A percentile compares a stretch with the other conserved stretches of the same genome.
Conservation (phyloP, 1,140 invertebrate species). For the Euglossa dilemma region DNA sequence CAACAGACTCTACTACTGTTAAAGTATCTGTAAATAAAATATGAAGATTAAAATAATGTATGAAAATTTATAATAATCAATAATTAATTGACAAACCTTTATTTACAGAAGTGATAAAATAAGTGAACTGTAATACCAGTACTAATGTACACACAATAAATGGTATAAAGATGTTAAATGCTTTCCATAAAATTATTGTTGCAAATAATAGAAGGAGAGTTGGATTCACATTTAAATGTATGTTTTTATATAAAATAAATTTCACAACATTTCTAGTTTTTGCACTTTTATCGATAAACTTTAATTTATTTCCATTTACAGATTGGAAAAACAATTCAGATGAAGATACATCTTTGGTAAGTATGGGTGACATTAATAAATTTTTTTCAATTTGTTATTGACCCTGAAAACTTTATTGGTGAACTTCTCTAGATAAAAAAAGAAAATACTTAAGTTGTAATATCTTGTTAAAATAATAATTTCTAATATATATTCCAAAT, state of each 20-base stretch:
- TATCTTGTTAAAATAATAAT: background rate
- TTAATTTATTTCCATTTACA: constrained; percentile 60
- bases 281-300: constrained; percentile 49
- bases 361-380: constrained; percentile 67
- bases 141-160: constrained; percentile 25
- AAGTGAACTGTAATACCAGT: constrained; percentile 51
- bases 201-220: constrained; percentile 48
- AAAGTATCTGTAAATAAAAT: constrained; percentile 79
- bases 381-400: constrained; percentile 8
- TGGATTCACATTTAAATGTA: constrained; percentile 28
- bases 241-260: constrained; percentile 57
- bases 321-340: constrained; percentile 54
- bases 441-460: background rate
- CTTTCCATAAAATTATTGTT: constrained; percentile 37
- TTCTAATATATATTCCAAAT: background rate
- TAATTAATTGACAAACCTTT: constrained; percentile 56
- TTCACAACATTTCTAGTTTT: constrained; percentile 60
- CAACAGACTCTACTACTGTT: constrained; percentile 82
- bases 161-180: constrained; percentile 31
- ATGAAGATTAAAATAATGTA: constrained; percentile 3
- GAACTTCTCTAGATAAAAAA: background rate
- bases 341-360: constrained; percentile 11
- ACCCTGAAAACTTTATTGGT: background rate
- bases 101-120: constrained; percentile 51
- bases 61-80: background rate